These are phyloP conservation scores for Lycaena phlaeas DNA, from an alignment of 2,888 invertebrate species.

Conservation along the genomic window DNA sequence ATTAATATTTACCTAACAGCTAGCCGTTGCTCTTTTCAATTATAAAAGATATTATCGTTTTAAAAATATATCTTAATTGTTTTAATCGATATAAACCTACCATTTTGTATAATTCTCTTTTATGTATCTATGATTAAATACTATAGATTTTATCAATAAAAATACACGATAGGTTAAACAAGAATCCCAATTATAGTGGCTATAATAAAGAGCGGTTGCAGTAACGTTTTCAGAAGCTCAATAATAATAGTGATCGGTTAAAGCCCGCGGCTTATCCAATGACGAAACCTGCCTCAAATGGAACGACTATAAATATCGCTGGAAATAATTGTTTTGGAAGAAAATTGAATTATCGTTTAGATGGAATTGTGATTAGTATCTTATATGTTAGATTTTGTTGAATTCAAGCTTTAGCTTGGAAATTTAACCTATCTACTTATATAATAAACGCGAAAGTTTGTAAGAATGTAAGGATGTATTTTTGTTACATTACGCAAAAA, in stretches of 20 bases:
- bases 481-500: no score
- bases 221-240: slow-evolving; percentile 45
- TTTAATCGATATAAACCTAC: neutral
- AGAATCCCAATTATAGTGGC: neutral
- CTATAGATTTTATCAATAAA: slow-evolving; percentile 5
- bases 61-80: slow-evolving; percentile 2
- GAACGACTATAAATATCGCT: no score
- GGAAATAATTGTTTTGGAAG: neutral
- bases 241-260: slow-evolving; percentile 48
- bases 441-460: no score
- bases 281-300: no score
- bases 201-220: slow-evolving; percentile 39
- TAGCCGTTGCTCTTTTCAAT: neutral
- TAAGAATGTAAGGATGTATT: no score
- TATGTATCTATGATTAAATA: neutral
- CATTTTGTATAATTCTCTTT: neutral
- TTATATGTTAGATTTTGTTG: no score
- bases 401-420: neutral
- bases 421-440: no score
- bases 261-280: slow-evolving; percentile 25
- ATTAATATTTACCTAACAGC: neutral
- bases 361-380: no score
- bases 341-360: no score
- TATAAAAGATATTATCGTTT: neutral
- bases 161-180: slow-evolving; percentile 35